phyloP scores from a whole-genome alignment of 1,140 invertebrate genomes.

The Condylostylus longicornis region DNA sequence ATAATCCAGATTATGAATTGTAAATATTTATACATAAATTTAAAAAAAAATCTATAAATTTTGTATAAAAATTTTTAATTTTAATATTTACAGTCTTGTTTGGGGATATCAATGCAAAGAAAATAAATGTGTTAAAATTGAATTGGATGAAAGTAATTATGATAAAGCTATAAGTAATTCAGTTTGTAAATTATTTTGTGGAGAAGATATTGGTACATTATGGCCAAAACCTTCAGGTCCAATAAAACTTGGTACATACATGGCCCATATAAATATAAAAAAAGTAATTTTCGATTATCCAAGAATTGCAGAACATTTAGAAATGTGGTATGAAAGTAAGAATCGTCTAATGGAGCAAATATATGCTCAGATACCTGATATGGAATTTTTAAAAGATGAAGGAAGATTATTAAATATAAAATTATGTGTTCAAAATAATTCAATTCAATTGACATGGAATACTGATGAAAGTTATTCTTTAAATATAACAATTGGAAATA shows the following conservation, averaged over 20 bases:
- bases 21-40: neutral
- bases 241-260: constrained; percentile 39
- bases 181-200: constrained; percentile 46
- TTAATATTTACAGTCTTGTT: constrained; percentile 16
- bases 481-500: constrained; percentile 30
- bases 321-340: constrained; percentile 18
- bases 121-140: constrained; percentile 38
- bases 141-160: constrained; percentile 32
- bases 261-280: constrained; percentile 42
- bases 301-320: constrained; percentile 8
- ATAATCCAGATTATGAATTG: neutral
- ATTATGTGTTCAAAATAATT: constrained; percentile 16
- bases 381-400: constrained; percentile 12
- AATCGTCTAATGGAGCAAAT: constrained; percentile 18
- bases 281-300: constrained; percentile 15
- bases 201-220: constrained; percentile 40
- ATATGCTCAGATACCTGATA: constrained; percentile 18
- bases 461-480: constrained; percentile 55
- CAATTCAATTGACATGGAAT: constrained; percentile 35
- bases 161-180: constrained; percentile 39
- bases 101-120: constrained; percentile 42
- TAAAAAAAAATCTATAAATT: no score
- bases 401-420: constrained; percentile 21
- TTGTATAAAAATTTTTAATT: neutral
- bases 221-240: constrained; percentile 57